Percentiles rank a stretch among this genome's conserved stretches.
These are phyloP conservation scores for Cephalopterus ornatus DNA, from an alignment of 2,113 vertebrate species.

Conservation along the genomic window DNA sequence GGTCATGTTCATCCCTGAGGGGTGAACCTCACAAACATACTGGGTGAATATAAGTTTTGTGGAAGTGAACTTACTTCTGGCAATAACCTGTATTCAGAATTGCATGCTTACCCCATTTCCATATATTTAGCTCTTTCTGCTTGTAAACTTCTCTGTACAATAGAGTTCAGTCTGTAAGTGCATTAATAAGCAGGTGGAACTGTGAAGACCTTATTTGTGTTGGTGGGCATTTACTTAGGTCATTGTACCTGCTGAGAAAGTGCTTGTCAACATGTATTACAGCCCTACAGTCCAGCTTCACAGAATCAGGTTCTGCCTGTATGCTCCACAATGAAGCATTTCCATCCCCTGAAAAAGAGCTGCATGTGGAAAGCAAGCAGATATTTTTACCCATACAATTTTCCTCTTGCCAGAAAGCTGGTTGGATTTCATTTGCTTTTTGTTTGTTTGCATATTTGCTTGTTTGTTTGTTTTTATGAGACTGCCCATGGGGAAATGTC, in stretches of 20 bases:
- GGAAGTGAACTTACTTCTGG: background rate
- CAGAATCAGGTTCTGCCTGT: background rate
- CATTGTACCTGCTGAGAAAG: slow-evolving; percentile 5
- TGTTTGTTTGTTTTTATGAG: background rate
- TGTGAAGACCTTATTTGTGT: background rate
- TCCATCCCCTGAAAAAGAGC: slow-evolving; percentile 17
- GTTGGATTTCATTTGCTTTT: background rate
- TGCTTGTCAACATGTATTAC: background rate
- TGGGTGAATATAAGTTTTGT: background rate
- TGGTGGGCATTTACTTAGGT: slow-evolving; percentile 12
- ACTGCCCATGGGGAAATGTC: background rate
- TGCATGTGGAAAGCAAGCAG: background rate
- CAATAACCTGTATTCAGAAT: background rate
- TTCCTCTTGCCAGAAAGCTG: slow-evolving; percentile 17
- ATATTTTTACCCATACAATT: slow-evolving; percentile 13
- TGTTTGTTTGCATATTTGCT: background rate
- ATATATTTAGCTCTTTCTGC: background rate
- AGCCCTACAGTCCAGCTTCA: background rate
- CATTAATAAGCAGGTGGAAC: background rate
- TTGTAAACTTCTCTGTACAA: background rate
- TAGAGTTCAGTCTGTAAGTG: background rate
- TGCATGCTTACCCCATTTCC: background rate
- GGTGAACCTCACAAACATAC: background rate
- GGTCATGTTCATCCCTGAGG: background rate
- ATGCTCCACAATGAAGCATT: background rate